A percentile compares a stretch with the other conserved stretches of the same genome.
phyloP scores from a whole-genome alignment of 2,888 invertebrate genomes.

The Latrodectus elegans region DNA sequence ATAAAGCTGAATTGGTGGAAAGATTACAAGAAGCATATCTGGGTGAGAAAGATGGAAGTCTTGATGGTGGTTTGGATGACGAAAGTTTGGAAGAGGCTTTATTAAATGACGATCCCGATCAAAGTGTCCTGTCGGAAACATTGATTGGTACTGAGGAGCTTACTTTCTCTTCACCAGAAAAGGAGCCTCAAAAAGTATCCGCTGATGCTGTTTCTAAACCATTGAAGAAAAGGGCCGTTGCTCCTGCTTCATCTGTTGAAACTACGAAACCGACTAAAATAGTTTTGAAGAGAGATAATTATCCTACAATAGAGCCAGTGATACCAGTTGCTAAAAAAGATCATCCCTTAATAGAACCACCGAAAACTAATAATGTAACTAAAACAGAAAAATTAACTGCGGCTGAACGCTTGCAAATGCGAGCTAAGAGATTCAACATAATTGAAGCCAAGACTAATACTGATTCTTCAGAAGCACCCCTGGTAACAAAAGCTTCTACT shows the following conservation, averaged over 20 bases:
- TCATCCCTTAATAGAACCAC: neutral
- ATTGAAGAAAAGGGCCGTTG: neutral
- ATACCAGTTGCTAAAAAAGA: neutral
- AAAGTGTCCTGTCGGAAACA: neutral
- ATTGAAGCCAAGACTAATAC: neutral
- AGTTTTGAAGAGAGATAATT: neutral
- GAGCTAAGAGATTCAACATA: constrained; percentile 18
- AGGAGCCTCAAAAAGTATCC: neutral
- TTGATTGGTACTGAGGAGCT: neutral
- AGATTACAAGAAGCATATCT: constrained; percentile 18
- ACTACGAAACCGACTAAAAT: neutral
- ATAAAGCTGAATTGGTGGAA: constrained; percentile 23
- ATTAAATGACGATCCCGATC: neutral
- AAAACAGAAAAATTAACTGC: neutral
- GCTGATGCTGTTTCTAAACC: neutral
- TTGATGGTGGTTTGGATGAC: neutral
- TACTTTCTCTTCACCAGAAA: neutral
- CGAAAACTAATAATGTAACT: neutral
- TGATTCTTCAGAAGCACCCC: neutral
- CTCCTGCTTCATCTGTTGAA: neutral
- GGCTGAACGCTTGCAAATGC: neutral
- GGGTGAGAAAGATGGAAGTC: constrained; percentile 7
- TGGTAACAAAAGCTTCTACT: neutral
- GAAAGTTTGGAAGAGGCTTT: neutral
- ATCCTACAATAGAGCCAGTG: neutral